Base-by-base conservation (phyloP, 2,113 vertebrate species). In the Lethenteron reissneri region DNA sequence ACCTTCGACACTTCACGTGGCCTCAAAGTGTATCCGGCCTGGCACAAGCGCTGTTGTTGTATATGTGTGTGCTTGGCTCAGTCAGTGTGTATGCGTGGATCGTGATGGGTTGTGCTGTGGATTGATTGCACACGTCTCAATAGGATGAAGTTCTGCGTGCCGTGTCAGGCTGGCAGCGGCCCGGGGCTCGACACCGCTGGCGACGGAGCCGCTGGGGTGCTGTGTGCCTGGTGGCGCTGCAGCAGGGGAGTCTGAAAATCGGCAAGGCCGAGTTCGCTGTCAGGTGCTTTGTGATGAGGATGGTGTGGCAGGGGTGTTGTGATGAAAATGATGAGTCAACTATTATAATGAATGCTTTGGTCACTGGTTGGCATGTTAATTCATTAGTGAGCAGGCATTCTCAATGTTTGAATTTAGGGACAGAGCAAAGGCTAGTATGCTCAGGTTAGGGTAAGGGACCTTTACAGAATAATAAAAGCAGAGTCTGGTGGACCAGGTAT, bases 151-250 rank as follows among this genome's bases (percentile, higher is more conserved):
- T 90, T 56, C 58, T 92, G 56, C 81, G 79, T 12, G 74, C 74
- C 4, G 78, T 90, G 71, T 80, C 84, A 13, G 77, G 83, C 70
- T 78, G 69, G 57, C 83, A 76, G 72, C 76, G 70, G 14, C 77
- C 85, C 41, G 84, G 82, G 3, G 84, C 82, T 57, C 82, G 87
- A 69, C 86, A 88, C n/a, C 79, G 80, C 70, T 97, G 94, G 94
- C 80, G 75, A 25, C 83, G 85, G 74, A 97, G 92, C 77, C 82
- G 78, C 73, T 99, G 94, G 94, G 84, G 85, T 1, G 76, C 73
- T 60, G 75, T 60, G 9, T 99, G 94, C 75, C 94, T 92, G 1
- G 87, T 99, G 58, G 80, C 83, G 78, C 81, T 97, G 17, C 90
- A 85, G 74, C 81, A 86, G 58, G 89, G 90, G 25, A 80, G 80